A percentile compares a stretch with the other conserved stretches of the same genome.
phyloP scores from a whole-genome alignment of 1,140 invertebrate species.

The Elymnias hypermnestra region DNA sequence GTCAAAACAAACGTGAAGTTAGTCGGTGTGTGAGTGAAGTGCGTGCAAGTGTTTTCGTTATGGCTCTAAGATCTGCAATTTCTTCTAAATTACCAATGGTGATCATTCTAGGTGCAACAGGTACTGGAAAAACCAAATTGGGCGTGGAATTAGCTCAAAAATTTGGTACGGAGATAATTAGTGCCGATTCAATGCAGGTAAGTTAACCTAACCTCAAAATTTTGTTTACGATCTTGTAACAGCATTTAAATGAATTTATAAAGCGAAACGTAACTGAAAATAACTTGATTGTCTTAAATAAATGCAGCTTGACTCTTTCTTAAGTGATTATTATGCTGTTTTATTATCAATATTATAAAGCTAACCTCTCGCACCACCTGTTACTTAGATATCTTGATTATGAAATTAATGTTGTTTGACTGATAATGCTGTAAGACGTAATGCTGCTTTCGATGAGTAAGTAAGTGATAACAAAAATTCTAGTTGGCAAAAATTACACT shows the following conservation, averaged over 20 bases:
- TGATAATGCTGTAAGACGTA: too few relatives aligned
- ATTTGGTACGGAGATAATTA: constrained; percentile 97
- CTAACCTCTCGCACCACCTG: constrained; percentile 16
- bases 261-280: background rate
- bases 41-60: constrained; percentile 35
- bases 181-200: constrained; percentile 99
- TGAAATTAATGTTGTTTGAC: too few relatives aligned
- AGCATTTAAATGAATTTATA: background rate
- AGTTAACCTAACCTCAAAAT: constrained; percentile 62
- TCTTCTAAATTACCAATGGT: constrained; percentile 82
- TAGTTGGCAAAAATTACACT: too few relatives aligned
- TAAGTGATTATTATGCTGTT: background rate
- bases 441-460: too few relatives aligned
- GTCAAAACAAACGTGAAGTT: constrained; percentile 67
- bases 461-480: too few relatives aligned
- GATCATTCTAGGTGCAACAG: constrained; percentile 95
- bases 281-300: too few relatives aligned
- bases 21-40: constrained; percentile 62
- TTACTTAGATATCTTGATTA: too few relatives aligned
- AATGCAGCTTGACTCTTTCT: too few relatives aligned
- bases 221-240: constrained; percentile 11
- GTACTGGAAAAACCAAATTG: constrained; percentile 97
- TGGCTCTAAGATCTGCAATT: constrained; percentile 62
- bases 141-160: constrained; percentile 92
- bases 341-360: constrained; percentile 1